Percentiles rank a stretch among this genome's conserved stretches.
Conservation (phyloP, 2,113 vertebrate species). For the Anser brachyrhynchus region DNA sequence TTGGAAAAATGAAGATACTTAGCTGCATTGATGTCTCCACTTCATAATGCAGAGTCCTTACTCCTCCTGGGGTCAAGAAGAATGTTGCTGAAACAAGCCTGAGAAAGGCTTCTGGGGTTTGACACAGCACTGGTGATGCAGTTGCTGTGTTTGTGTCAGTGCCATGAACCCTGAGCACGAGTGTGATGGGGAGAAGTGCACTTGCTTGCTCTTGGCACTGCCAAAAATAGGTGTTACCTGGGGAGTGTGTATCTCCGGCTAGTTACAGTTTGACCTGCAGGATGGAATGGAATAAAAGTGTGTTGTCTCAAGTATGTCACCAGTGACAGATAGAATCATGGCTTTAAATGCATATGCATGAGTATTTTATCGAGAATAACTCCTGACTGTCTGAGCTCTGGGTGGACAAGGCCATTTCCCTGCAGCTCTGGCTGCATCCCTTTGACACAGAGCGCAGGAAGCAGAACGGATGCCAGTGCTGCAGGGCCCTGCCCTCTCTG, state of each 20-base stretch:
- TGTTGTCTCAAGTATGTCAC: not conserved
- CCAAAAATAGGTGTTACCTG: not conserved
- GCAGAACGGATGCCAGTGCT: not conserved
- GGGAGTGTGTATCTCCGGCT: not conserved
- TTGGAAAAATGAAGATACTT: not conserved
- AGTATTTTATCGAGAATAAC: not conserved
- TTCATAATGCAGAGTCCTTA: not conserved
- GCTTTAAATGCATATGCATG: not conserved
- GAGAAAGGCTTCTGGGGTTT: not conserved
- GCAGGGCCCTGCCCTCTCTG: not conserved
- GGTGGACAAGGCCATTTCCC: not conserved
- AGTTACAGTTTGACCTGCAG: not conserved
- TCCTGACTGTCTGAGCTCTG: not conserved
- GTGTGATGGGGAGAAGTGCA: not conserved
- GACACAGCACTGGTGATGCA: not conserved
- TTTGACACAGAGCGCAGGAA: not conserved
- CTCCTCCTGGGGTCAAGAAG: not conserved
- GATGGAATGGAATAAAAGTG: not conserved
- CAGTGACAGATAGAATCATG: not conserved
- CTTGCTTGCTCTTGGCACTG: not conserved
- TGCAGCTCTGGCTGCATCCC: not conserved
- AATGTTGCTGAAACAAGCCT: not conserved
- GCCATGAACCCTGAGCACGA: rapidly evolving
- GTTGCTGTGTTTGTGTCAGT: not conserved
- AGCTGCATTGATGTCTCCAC: not conserved